Evolutionary conservation across 2,113 vertebrate genomes (phyloP).

Genomic region (Pteronura brasiliensis): DNA sequence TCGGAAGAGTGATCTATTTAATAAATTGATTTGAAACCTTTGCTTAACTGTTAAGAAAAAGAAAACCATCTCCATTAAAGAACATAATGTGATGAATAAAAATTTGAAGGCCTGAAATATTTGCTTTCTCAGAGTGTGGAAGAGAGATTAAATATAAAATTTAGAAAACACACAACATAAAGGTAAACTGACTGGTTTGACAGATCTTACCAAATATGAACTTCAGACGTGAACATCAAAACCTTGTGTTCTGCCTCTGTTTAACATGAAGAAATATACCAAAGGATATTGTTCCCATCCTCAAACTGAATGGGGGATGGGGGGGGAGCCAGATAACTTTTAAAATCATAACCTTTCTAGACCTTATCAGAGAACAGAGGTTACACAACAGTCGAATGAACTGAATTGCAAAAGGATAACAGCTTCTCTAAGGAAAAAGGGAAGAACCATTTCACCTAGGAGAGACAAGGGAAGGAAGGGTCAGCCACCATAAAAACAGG

Average conservation of each 20-base stretch:
- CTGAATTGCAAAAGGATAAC: neutral
- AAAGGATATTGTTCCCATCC: neutral
- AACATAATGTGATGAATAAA: neutral
- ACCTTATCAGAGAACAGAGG: neutral
- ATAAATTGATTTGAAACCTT: neutral
- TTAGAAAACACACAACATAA: neutral
- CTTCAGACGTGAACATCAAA: neutral
- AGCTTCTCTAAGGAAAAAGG: neutral
- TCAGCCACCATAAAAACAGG: neutral
- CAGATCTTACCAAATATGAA: neutral
- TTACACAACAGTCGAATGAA: neutral
- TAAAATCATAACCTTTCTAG: neutral
- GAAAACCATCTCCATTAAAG: neutral
- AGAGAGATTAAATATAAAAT: neutral
- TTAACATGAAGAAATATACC: neutral
- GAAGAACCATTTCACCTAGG: neutral
- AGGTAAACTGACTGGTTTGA: neutral
- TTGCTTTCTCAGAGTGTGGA: neutral
- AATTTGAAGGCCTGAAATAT: neutral
- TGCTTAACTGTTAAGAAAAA: neutral
- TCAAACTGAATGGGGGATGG: neutral
- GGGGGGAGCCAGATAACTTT: neutral
- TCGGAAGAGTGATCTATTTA: neutral
- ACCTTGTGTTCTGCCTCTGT: neutral
- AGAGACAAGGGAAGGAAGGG: rapidly evolving